Evolutionary conservation across 1,140 invertebrate genomes (phyloP), one percentile per base, ranked within the genome.

Genomic region (Oncopeltus fasciatus): DNA sequence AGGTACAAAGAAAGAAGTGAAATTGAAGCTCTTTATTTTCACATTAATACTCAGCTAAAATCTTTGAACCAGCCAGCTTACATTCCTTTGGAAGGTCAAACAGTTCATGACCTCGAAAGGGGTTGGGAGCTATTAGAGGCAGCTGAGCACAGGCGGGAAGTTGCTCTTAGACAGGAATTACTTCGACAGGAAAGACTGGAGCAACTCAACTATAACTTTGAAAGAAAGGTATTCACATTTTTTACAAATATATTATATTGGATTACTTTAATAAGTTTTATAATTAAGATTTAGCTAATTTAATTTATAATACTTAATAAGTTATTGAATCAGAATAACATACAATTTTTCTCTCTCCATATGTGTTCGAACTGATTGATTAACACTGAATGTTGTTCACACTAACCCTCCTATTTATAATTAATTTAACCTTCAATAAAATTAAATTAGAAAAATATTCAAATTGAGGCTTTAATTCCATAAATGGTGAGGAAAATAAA

Each of bases 1-100:
- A 89, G 87, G 72, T 98, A 97, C 72, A 93, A 88, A 72, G 95
- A 98, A 74, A 82, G 92, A 57, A 95, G 92, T 62, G 94, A 98
- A 76, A 92, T 99, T 66, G 96, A 99, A 77, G 95, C 90, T 0
- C 75, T 95, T 14, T 96, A 90, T 69, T 98, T 98, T 72, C 87
- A 92, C 71, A 96, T 99, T 68, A 97, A 98, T 73, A 95, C 94
- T 0, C 86, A 93, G 72, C 78, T 96, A 63, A 98, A 96, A 72
- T 92, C 94, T 0, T 75, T 98, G 59, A 87, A 90, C 65, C 92
- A 97, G 69, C 90, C 90, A 16, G 76, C 84, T 1, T 98, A 95
- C 73, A 80, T 80, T 2, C 95, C 95, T 3, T 85, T 90, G 20
- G 93, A 98, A 69, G 94, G 94, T 0, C 86, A 91, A 70, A 76